phyloP scores from a whole-genome alignment of 2,888 invertebrate genomes.

The Frankliniella fusca region DNA sequence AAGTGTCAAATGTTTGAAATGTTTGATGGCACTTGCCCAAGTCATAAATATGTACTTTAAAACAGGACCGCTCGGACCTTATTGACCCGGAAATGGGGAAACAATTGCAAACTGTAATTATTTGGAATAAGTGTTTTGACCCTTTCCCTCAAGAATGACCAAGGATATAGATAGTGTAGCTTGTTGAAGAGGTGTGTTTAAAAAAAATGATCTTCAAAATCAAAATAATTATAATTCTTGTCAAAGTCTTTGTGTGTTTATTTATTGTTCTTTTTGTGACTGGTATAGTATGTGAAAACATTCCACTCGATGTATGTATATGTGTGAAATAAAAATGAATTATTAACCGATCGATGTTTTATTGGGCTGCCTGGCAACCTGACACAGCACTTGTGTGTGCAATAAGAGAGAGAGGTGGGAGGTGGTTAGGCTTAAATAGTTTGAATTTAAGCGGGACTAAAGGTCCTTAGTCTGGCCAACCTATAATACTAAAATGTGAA shows the following conservation, averaged over 20 bases:
- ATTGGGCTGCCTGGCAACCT: too few relatives aligned
- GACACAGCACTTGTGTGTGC: too few relatives aligned
- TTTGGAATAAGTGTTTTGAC: background rate
- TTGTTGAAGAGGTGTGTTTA: background rate
- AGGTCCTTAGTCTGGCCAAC: too few relatives aligned
- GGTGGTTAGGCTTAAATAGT: too few relatives aligned
- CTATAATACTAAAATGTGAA: too few relatives aligned
- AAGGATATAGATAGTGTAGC: background rate
- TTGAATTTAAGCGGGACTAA: too few relatives aligned
- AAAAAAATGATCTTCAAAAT: background rate
- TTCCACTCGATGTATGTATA: conserved; percentile 17
- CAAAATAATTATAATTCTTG: background rate
- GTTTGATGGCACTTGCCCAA: background rate
- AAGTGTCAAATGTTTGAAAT: background rate
- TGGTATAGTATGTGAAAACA: conserved; percentile 4
- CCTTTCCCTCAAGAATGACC: conserved; percentile 14
- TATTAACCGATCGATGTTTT: too few relatives aligned
- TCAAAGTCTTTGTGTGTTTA: background rate
- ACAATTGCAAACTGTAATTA: background rate
- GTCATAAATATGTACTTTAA: too few relatives aligned
- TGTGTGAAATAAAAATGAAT: conserved; percentile 4
- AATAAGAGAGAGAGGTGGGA: too few relatives aligned
- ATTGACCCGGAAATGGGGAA: background rate
- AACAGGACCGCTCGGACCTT: too few relatives aligned
- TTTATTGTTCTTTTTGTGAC: background rate